phyloP scores from a whole-genome alignment of 1,140 invertebrate species.

The Tetranychus cinnabarinus region DNA sequence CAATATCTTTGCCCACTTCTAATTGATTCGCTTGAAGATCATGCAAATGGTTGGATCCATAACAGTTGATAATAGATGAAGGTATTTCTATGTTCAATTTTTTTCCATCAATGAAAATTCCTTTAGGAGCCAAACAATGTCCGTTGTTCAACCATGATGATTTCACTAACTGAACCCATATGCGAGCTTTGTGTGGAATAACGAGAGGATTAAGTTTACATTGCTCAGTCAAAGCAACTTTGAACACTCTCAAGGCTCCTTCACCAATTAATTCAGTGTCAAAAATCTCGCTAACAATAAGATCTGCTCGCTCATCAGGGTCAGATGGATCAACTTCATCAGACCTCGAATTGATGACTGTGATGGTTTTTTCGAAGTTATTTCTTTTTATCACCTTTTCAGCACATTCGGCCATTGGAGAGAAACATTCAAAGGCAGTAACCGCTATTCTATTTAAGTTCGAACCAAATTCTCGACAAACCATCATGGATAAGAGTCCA shows the following conservation, averaged over 20 bases:
- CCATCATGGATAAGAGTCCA: slow-evolving; percentile 91
- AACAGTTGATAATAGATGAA: slow-evolving; percentile 31
- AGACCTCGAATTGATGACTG: slow-evolving; percentile 63
- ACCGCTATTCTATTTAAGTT: neutral
- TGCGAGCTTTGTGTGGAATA: slow-evolving; percentile 54
- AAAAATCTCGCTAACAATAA: slow-evolving; percentile 90
- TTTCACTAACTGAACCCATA: slow-evolving; percentile 67
- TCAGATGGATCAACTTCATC: slow-evolving; percentile 47
- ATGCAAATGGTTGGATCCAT: slow-evolving; percentile 53
- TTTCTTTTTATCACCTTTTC: slow-evolving; percentile 53
- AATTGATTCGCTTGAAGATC: slow-evolving; percentile 75
- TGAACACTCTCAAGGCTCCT: slow-evolving; percentile 70
- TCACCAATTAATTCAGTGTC: slow-evolving; percentile 95
- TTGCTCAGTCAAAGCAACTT: slow-evolving; percentile 57
- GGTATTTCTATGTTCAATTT: slow-evolving; percentile 30
- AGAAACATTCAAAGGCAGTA: slow-evolving; percentile 33
- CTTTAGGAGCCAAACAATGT: slow-evolving; percentile 47
- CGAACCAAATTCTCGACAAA: slow-evolving; percentile 29
- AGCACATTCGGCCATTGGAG: slow-evolving; percentile 78
- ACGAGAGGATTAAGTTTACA: slow-evolving; percentile 57
- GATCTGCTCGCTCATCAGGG: slow-evolving; percentile 50
- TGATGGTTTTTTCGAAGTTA: slow-evolving; percentile 49
- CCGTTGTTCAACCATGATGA: slow-evolving; percentile 43
- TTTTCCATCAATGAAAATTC: slow-evolving; percentile 26
- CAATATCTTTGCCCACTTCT: slow-evolving; percentile 31